These are phyloP conservation scores for Palythoa grandis DNA, from an alignment of 92 coral and sea anemone genomes.

Conservation along the genomic window DNA sequence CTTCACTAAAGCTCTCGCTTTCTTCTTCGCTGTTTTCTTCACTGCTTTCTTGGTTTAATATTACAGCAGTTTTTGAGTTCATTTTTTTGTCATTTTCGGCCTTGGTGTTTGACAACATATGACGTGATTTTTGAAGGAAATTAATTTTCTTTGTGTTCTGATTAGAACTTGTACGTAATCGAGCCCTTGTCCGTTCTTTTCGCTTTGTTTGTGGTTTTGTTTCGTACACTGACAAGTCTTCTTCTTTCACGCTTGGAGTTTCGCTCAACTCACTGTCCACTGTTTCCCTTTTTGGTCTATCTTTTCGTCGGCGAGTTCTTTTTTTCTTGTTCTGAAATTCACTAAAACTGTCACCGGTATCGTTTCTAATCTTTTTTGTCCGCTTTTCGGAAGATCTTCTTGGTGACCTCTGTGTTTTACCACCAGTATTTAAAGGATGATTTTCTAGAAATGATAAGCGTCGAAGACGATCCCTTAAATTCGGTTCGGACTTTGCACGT, in stretches of 20 bases:
- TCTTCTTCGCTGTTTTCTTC: background rate
- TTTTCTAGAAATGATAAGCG: conserved; percentile 27
- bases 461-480: conserved; percentile 18
- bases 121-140: background rate
- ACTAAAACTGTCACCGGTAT: background rate
- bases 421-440: conserved; percentile 28
- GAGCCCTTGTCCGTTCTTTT: background rate
- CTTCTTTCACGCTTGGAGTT: background rate
- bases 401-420: background rate
- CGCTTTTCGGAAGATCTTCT: conserved; percentile 8
- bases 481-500: conserved; percentile 33
- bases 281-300: background rate
- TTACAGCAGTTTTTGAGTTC: background rate
- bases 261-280: background rate
- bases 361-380: background rate
- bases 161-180: background rate
- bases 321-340: conserved; percentile 20
- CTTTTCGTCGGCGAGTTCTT: conserved; percentile 12
- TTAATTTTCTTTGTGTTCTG: too few relatives aligned
- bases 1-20: background rate
- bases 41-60: background rate
- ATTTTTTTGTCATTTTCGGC: background rate
- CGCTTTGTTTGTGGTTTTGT: background rate
- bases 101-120: background rate
- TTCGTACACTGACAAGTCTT: background rate